Percentiles rank a stretch among this genome's conserved stretches.
These are phyloP conservation scores for Melanostoma mellinum DNA, from an alignment of 2,888 invertebrate species.

Conservation along the genomic window DNA sequence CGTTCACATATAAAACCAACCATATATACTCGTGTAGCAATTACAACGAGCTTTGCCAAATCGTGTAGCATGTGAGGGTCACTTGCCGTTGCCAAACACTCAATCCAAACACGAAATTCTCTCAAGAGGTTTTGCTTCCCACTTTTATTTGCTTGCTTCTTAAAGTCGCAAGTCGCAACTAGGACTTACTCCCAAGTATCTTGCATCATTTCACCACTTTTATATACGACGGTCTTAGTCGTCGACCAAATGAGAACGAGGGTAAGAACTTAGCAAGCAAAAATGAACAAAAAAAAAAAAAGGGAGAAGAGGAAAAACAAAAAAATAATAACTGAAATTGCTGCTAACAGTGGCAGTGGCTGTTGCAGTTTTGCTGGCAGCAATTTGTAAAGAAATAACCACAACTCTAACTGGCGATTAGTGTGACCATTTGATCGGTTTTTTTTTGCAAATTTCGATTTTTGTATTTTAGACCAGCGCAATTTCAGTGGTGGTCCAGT, in stretches of 20 bases:
- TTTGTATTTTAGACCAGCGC: not conserved
- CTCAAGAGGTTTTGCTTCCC: constrained; percentile 18
- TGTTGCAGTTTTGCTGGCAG: constrained; percentile 61
- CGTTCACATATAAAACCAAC: not conserved
- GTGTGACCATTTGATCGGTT: constrained; percentile 4
- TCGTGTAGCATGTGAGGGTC: constrained; percentile 42
- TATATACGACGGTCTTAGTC: constrained; percentile 1
- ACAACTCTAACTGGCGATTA: constrained; percentile 9
- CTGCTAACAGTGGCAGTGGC: constrained; percentile 50
- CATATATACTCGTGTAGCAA: not conserved
- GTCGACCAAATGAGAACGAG: constrained; percentile 3
- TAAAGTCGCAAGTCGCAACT: not conserved
- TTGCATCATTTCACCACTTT: constrained; percentile 38
- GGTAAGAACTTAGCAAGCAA: constrained; percentile 4
- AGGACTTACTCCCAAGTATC: constrained; percentile 29
- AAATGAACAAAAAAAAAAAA: not conserved
- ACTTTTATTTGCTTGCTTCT: constrained; percentile 27
- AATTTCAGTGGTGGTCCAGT: too few species aligned
- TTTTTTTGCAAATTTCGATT: not conserved
- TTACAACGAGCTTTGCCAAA: constrained; percentile 24
- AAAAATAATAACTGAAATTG: constrained; percentile 54
- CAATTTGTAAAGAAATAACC: constrained; percentile 63
- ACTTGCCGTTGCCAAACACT: constrained; percentile 52
- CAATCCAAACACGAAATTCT: constrained; percentile 32
- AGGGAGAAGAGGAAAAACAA: not conserved